Base-by-base conservation (phyloP, 2,797 vertebrate species). In the Okamejei kenojei region DNA sequence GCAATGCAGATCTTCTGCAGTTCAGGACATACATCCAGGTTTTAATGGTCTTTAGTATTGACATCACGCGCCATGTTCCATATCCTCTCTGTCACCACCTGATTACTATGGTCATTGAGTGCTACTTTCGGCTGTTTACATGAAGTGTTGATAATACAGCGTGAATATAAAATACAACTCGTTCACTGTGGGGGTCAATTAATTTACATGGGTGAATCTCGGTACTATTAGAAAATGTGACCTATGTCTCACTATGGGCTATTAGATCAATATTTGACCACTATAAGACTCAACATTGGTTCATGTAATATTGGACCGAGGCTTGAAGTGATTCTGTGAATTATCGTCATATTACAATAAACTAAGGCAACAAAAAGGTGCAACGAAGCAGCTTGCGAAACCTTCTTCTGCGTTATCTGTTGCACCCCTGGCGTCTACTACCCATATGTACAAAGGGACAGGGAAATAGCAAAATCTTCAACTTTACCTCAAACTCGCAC, bases 1-100 rank as follows among this genome's bases (percentile, higher is more conserved):
- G 90, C 90, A 92, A 92, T 74, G 90, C 73, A 92, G 38, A 92
- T 92, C 73, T 92, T 92, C 35, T 92, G 90, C 38, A 58, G 71
- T 54, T 92, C 23, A 92, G 35, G 6, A 74, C 38, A 73, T 54
- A 74, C 38, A 74, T 92, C 73, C 8, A 71, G 45, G 90, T 76
- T 29, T 54, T 45, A 58, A 92, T 92, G 38, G 23, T 76, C 90
- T 76, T 76, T 76, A 54, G 35, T 38, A 92, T 76, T 92, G 68
- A 38, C 73, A 92, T 74, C 35, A 88, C n/a, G n/a, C 68, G 84
- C 84, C 63, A 88, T 2, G n/a, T 35, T 68, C 68, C 23, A 71
- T 92, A 74, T 76, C 32, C 38, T 92, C n/a, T 91, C 90, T 1
- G 38, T 92, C 90, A 92, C 13, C 54, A 19, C 38, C 45, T 88